These are phyloP conservation scores for Monomorium pharaonis DNA, from an alignment of 1,140 invertebrate species.

Conservation along the genomic window DNA sequence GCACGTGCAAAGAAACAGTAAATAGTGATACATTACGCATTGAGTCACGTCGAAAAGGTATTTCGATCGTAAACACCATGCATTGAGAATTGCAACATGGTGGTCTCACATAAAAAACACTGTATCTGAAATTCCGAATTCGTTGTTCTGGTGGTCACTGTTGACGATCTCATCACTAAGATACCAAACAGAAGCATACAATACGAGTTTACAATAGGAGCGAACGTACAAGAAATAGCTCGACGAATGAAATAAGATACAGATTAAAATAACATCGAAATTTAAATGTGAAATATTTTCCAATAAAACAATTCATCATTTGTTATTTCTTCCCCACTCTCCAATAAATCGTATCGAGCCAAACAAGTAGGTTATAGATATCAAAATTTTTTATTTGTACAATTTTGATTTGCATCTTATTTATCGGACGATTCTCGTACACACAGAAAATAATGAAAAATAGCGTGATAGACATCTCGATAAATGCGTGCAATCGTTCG, in stretches of 20 bases:
- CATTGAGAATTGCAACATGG: neutral
- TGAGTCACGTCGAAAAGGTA: neutral
- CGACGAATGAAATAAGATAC: neutral
- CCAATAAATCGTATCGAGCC: neutral
- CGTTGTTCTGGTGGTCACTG: neutral
- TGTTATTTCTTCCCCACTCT: neutral
- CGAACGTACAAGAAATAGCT: constrained; percentile 12
- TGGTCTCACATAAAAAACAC: neutral
- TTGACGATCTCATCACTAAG: constrained; percentile 48
- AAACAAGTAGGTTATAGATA: neutral
- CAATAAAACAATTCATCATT: neutral
- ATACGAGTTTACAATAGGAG: constrained; percentile 18
- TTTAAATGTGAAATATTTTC: neutral
- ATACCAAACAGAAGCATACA: constrained; percentile 53
- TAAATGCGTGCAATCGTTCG: constrained; percentile 33
- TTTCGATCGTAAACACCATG: neutral
- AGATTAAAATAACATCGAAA: neutral
- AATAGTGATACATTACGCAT: neutral
- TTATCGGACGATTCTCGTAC: neutral
- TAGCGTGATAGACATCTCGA: constrained; percentile 31
- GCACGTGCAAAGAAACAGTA: neutral
- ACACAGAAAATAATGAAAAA: constrained; percentile 36
- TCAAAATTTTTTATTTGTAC: neutral
- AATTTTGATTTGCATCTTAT: neutral
- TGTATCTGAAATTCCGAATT: neutral